phyloP scores from a whole-genome alignment of 2,888 invertebrate genomes.

The Scaptomyza caliginosa region DNA sequence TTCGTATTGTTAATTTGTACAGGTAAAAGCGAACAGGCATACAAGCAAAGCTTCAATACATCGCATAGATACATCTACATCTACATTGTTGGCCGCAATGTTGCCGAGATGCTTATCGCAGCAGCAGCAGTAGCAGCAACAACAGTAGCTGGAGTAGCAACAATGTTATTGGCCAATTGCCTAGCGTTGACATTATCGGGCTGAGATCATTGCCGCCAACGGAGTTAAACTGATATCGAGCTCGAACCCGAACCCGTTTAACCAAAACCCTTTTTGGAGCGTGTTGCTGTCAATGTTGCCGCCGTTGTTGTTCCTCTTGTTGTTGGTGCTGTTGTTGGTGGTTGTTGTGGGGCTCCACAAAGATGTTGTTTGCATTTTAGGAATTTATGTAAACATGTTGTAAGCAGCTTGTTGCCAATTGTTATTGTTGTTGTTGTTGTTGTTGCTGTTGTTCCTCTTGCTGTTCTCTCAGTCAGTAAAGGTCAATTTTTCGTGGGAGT shows the following conservation, averaged over 20 bases:
- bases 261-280: constrained; percentile 63
- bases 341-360: constrained; percentile 30
- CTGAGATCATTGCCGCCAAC: constrained; percentile 77
- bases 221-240: constrained; percentile 55
- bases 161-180: constrained; percentile 81
- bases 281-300: constrained; percentile 78
- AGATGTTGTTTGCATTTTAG: constrained; percentile 81
- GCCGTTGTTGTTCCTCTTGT: constrained; percentile 23
- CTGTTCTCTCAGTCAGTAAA: constrained; percentile 68
- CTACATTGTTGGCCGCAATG: constrained; percentile 74
- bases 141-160: constrained; percentile 47
- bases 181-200: constrained; percentile 80
- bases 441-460: constrained; percentile 36
- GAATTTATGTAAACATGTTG: constrained; percentile 82
- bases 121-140: constrained; percentile 34
- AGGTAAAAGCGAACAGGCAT: constrained; percentile 52
- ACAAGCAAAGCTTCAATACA: constrained; percentile 36
- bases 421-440: constrained; percentile 33
- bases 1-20: constrained; percentile 75
- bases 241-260: constrained; percentile 39
- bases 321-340: constrained; percentile 10
- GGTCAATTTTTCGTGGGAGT: constrained; percentile 80
- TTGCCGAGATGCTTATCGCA: constrained; percentile 69
- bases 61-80: constrained; percentile 74
- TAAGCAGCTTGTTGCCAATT: constrained; percentile 64